phyloP scores from a whole-genome alignment of 2,113 vertebrate genomes.

The Ploceus nigricollis region DNA sequence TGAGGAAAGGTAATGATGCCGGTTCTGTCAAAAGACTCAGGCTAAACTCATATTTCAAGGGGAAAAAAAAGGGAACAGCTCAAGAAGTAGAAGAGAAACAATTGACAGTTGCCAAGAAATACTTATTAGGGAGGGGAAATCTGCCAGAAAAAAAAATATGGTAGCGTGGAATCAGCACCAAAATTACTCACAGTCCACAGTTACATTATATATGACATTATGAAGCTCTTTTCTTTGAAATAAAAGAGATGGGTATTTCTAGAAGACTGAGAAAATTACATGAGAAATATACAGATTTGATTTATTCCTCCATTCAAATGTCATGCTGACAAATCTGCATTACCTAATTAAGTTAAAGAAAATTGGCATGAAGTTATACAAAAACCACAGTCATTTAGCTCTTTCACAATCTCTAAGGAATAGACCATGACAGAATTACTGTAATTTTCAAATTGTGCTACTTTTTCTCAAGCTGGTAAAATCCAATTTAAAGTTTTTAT shows the following conservation, averaged over 20 bases:
- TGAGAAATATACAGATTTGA: background rate
- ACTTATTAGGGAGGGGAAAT: background rate
- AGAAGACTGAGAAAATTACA: background rate
- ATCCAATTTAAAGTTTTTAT: background rate
- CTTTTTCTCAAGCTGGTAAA: background rate
- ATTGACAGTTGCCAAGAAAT: background rate
- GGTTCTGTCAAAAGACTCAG: background rate
- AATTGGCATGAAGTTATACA: background rate
- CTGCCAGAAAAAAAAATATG: background rate
- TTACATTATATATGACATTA: background rate
- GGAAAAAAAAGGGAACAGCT: background rate
- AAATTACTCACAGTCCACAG: background rate
- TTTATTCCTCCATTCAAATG: background rate
- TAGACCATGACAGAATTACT: background rate
- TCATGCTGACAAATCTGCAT: background rate
- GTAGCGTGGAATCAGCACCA: background rate
- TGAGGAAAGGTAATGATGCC: background rate
- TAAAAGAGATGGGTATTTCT: background rate
- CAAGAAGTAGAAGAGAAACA: background rate
- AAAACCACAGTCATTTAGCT: background rate
- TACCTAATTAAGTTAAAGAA: background rate
- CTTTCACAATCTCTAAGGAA: background rate
- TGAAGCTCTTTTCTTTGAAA: background rate
- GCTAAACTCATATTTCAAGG: background rate
- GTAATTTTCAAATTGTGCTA: background rate